Percentiles rank a stretch among this genome's conserved stretches.
These are phyloP conservation scores for Festucalex cinctus DNA, from an alignment of 2,113 vertebrate species.

Conservation along the genomic window DNA sequence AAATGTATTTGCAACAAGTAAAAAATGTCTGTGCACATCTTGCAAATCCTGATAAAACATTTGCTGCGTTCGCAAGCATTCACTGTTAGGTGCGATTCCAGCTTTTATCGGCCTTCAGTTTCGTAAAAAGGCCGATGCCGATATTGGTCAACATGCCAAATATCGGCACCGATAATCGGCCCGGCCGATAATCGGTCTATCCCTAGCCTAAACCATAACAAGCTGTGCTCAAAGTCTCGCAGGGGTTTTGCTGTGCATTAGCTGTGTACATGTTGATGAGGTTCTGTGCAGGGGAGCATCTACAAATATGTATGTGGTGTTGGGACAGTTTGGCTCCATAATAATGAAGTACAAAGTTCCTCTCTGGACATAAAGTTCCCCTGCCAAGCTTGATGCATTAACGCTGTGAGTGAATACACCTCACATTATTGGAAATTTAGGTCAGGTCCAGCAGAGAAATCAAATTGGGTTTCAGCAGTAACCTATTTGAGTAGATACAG, in stretches of 20 bases:
- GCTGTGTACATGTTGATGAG: constrained; percentile 11
- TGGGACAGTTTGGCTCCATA: constrained; percentile 17
- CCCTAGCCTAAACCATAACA: constrained; percentile 55
- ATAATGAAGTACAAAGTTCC: constrained; percentile 22
- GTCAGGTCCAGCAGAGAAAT: constrained; percentile 31
- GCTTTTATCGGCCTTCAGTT: too few species aligned
- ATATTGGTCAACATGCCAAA: too few species aligned
- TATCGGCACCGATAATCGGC: too few species aligned
- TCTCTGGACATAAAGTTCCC: constrained; percentile 22
- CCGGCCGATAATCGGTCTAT: too few species aligned
- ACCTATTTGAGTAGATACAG: constrained; percentile 2
- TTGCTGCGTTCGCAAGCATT: too few species aligned
- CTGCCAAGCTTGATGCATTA: constrained; percentile 29
- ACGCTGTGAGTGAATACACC: constrained; percentile 19
- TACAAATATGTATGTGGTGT: constrained; percentile 36
- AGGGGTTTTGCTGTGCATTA: constrained; percentile 30
- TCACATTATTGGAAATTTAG: constrained; percentile 26
- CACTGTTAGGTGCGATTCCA: too few species aligned
- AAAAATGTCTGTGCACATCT: too few species aligned
- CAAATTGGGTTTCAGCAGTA: constrained; percentile 19
- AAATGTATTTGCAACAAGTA: too few species aligned
- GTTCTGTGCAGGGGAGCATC: constrained; percentile 53
- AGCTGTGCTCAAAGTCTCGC: constrained; percentile 40
- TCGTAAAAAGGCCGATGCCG: too few species aligned
- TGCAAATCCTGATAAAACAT: too few species aligned